These are phyloP conservation scores for Synaphobranchus kaupii DNA, from an alignment of 2,797 vertebrate genomes.

Conservation along the genomic window DNA sequence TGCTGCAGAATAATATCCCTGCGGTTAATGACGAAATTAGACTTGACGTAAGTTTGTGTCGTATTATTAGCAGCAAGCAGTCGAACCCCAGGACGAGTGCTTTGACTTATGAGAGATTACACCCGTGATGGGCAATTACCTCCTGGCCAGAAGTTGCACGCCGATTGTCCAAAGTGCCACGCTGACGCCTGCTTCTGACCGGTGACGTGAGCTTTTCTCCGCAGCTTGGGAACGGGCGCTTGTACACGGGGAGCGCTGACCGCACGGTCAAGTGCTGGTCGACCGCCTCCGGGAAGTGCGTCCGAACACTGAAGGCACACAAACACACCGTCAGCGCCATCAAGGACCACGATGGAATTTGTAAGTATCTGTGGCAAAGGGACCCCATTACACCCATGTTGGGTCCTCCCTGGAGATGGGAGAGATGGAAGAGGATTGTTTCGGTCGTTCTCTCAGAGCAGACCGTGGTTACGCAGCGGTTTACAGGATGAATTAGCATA, in stretches of 20 bases:
- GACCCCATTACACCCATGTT: not conserved
- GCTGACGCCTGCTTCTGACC: not conserved
- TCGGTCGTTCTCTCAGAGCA: not conserved
- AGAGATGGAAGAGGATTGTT: not conserved
- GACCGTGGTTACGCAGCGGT: not conserved
- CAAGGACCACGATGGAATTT: conserved; percentile 73
- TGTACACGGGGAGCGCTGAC: conserved; percentile 77
- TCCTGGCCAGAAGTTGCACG: not conserved
- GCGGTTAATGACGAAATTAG: not conserved
- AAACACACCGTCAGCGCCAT: conserved; percentile 76
- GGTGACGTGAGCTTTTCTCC: conserved; percentile 15
- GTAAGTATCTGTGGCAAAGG: conserved; percentile 63
- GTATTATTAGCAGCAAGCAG: not conserved
- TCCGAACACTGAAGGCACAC: conserved; percentile 73
- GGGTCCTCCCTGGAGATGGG: not conserved
- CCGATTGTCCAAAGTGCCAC: not conserved
- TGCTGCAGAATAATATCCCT: not conserved
- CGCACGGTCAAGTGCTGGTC: conserved; percentile 78
- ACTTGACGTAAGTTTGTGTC: not conserved
- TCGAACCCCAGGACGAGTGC: not conserved
- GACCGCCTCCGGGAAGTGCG: conserved; percentile 67
- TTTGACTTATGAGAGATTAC: not conserved
- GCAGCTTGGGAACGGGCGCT: conserved; percentile 70
- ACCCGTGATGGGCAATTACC: not conserved
- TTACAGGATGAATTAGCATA: not conserved